Evolutionary conservation across 2,797 vertebrate genomes (phyloP).

Genomic region (Poeciliopsis turneri): DNA sequence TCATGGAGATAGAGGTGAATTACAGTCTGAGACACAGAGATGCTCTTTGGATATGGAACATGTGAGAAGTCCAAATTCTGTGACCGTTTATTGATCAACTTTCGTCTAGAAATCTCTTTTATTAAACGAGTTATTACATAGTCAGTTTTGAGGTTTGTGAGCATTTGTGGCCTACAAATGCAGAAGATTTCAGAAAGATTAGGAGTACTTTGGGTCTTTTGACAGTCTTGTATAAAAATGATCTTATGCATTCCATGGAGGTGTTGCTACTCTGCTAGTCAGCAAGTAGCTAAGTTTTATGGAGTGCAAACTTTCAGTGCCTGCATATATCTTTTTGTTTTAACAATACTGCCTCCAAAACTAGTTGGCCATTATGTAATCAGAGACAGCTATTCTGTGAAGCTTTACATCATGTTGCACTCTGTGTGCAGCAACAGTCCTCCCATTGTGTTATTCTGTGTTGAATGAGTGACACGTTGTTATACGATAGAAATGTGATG

Average conservation of each 20-base stretch:
- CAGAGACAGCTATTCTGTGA: constrained; percentile 33
- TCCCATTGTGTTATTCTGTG: constrained; percentile 41
- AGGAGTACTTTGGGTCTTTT: constrained; percentile 77
- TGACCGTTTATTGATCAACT: background rate
- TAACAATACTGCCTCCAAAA: constrained; percentile 35
- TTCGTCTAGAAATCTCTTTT: constrained; percentile 32
- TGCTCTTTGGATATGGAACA: constrained; percentile 55
- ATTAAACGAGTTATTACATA: constrained; percentile 43
- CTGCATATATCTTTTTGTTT: constrained; percentile 48
- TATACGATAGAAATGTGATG: constrained; percentile 68
- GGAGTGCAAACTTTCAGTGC: constrained; percentile 61
- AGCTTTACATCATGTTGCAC: constrained; percentile 38
- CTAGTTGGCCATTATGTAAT: constrained; percentile 35
- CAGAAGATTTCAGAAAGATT: constrained; percentile 63
- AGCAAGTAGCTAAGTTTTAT: constrained; percentile 61
- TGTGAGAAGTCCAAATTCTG: constrained; percentile 37
- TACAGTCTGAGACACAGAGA: constrained; percentile 71
- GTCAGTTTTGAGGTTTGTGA: constrained; percentile 38
- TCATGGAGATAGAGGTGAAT: constrained; percentile 77
- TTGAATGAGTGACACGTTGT: constrained; percentile 67
- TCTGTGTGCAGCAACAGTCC: constrained; percentile 41
- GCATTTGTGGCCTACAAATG: constrained; percentile 41
- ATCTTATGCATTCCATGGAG: constrained; percentile 59
- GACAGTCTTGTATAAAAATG: constrained; percentile 60
- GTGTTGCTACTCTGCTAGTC: constrained; percentile 68